A percentile compares a stretch with the other conserved stretches of the same genome.
phyloP scores from a whole-genome alignment of 2,113 vertebrate species.

The Herpetotheres cachinnans region DNA sequence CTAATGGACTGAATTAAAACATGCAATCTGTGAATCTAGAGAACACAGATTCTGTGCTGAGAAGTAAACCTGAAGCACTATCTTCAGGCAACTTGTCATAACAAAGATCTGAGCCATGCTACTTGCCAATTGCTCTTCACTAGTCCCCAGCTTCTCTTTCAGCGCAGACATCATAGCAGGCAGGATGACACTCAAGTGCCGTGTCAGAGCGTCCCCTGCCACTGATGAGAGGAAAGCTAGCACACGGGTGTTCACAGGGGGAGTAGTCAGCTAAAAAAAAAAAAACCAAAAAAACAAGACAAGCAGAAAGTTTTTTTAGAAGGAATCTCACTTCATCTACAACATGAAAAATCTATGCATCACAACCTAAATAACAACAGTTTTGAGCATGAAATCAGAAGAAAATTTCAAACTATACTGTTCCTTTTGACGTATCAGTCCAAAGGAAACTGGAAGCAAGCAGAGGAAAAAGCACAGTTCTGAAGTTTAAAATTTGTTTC shows the following conservation, averaged over 20 bases:
- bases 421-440: background rate
- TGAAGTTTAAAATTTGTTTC: background rate
- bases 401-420: background rate
- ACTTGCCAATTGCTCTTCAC: slow-evolving; percentile 85
- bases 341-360: background rate
- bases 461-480: background rate
- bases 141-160: slow-evolving; percentile 88
- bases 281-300: background rate
- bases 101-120: background rate
- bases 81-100: slow-evolving; percentile 17
- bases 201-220: slow-evolving; percentile 93
- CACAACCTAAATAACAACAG: background rate
- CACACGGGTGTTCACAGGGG: slow-evolving; percentile 93
- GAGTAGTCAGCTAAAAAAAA: slow-evolving; percentile 81
- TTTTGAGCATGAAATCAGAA: background rate
- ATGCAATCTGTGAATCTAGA: background rate
- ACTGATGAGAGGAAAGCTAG: slow-evolving; percentile 95
- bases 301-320: background rate
- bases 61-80: background rate
- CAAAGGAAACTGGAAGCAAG: background rate
- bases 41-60: background rate
- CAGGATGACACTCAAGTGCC: slow-evolving; percentile 92
- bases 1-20: slow-evolving; percentile 40
- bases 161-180: slow-evolving; percentile 92
- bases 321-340: background rate